Evolutionary conservation across 2,888 invertebrate species (phyloP).

Genomic region (Neuroscelio doddi): DNA sequence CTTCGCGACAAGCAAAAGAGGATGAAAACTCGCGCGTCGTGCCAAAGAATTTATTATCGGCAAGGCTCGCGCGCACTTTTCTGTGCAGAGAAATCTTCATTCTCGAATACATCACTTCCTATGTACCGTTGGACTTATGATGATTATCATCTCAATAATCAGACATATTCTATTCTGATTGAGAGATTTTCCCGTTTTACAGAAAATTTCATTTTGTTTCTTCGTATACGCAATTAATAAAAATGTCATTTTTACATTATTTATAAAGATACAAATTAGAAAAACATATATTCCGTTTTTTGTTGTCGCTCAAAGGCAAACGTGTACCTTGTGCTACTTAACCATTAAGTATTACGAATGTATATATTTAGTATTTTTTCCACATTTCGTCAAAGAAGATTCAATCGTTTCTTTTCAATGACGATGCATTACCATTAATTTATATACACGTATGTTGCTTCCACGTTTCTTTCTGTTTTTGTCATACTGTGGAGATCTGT

Average conservation of each 20-base stretch:
- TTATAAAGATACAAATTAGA: no score
- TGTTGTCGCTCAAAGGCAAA: no score
- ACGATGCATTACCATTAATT: neutral
- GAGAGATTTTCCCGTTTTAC: no score
- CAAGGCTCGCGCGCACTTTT: constrained; percentile 38
- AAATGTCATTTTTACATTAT: no score
- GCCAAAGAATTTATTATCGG: constrained; percentile 47
- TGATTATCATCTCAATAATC: constrained; percentile 34
- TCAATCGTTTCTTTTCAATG: neutral
- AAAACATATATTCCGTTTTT: no score
- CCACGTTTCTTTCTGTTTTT: neutral
- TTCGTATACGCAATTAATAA: no score
- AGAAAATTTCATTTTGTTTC: no score
- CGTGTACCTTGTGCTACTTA: neutral
- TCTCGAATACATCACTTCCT: constrained; percentile 24
- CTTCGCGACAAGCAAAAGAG: constrained; percentile 40
- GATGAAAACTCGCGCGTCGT: constrained; percentile 46
- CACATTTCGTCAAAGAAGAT: neutral
- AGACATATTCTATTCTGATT: neutral
- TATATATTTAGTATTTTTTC: neutral
- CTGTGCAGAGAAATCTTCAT: constrained; percentile 43
- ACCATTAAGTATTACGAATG: neutral
- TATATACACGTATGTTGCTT: neutral
- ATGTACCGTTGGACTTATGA: constrained; percentile 35
- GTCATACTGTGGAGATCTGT: neutral